Evolutionary conservation across 2,797 vertebrate genomes (phyloP).

Genomic region (Nothura maculosa): DNA sequence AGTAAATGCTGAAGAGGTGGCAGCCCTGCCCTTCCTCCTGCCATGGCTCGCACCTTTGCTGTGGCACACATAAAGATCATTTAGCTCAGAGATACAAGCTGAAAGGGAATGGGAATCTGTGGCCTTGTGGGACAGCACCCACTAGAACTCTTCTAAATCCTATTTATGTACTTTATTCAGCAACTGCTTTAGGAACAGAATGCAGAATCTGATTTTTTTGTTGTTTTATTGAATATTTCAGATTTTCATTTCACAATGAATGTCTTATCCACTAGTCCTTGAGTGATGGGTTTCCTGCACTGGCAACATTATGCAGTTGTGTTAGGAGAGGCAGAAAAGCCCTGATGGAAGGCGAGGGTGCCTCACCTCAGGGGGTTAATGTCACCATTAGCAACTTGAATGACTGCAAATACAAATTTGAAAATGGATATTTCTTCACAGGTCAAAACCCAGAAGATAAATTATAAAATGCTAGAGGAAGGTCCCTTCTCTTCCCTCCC

Average conservation of each 20-base stretch:
- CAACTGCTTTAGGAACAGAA: background rate
- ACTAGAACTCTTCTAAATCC: background rate
- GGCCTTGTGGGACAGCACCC: fast-evolving
- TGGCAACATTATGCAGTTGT: background rate
- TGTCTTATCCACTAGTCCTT: background rate
- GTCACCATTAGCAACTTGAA: background rate
- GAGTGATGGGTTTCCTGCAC: background rate
- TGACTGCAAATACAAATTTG: background rate
- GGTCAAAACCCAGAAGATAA: background rate
- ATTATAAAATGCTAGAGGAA: fast-evolving
- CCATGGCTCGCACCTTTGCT: background rate
- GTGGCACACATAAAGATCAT: background rate
- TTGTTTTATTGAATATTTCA: background rate
- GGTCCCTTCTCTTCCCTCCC: background rate
- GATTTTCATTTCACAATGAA: background rate
- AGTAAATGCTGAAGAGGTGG: background rate
- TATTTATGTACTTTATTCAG: background rate
- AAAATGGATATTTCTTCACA: background rate
- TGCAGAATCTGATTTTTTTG: background rate
- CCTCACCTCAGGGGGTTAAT: fast-evolving
- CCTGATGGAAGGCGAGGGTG: fast-evolving
- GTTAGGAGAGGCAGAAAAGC: background rate
- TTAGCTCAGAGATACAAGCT: background rate
- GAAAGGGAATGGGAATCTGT: background rate
- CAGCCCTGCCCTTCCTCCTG: fast-evolving